phyloP scores from a whole-genome alignment of 2,888 invertebrate genomes.

The Sminthurinus aureus region DNA sequence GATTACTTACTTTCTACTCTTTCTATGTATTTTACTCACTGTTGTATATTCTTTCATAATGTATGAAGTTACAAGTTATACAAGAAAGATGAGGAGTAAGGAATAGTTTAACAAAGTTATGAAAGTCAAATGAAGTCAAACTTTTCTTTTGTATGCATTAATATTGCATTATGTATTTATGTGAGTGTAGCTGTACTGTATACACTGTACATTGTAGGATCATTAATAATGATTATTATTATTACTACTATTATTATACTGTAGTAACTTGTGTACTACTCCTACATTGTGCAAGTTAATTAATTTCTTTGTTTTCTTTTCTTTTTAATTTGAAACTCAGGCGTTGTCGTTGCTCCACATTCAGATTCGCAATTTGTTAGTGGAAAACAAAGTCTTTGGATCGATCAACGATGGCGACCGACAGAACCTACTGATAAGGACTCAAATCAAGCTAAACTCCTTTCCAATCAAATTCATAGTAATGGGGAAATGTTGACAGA shows the following conservation, averaged over 20 bases:
- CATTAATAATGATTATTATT: neutral
- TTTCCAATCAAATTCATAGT: slow-evolving; percentile 65
- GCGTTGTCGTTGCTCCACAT: slow-evolving; percentile 59
- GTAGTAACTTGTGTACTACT: too few species aligned
- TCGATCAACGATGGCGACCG: slow-evolving; percentile 74
- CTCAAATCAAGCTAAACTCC: slow-evolving; percentile 69
- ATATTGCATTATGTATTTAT: neutral
- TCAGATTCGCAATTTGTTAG: slow-evolving; percentile 59
- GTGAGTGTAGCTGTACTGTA: neutral
- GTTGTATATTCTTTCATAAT: neutral
- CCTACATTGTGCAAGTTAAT: neutral
- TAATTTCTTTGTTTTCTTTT: neutral
- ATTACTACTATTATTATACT: too few species aligned
- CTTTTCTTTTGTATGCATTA: too few species aligned
- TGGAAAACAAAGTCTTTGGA: slow-evolving; percentile 74
- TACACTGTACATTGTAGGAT: neutral
- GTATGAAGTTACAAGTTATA: too few species aligned
- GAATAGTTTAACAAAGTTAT: neutral
- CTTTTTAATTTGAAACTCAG: slow-evolving; percentile 44
- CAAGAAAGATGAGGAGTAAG: neutral
- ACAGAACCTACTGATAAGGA: slow-evolving; percentile 69
- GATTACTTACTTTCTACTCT: too few species aligned
- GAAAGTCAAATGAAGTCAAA: neutral
- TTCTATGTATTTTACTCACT: neutral
- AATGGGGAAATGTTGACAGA: slow-evolving; percentile 64